Conservation (phyloP, 92 coral and sea anemone species). For the Palythoa heliodiscus region DNA sequence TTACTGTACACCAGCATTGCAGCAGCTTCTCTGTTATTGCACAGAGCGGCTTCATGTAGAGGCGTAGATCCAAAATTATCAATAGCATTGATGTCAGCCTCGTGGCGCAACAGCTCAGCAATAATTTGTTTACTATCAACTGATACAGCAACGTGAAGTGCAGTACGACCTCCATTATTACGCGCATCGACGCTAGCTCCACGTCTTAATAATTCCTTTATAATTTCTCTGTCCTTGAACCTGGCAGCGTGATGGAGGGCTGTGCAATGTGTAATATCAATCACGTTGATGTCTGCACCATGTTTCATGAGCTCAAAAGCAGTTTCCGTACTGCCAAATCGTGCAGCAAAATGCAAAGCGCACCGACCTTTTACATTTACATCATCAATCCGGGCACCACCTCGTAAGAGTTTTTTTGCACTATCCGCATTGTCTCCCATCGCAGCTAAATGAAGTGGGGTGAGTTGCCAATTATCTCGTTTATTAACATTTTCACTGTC, state of each 20-base stretch:
- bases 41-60: slow-evolving; percentile 16
- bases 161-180: neutral
- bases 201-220: slow-evolving; percentile 5
- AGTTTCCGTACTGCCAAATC: neutral
- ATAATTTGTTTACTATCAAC: slow-evolving; percentile 19
- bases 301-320: slow-evolving; percentile 18
- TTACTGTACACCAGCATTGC: neutral
- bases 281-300: slow-evolving; percentile 10
- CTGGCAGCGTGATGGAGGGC: slow-evolving; percentile 30
- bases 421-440: neutral
- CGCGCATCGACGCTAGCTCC: slow-evolving; percentile 22
- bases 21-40: slow-evolving; percentile 6
- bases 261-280: neutral
- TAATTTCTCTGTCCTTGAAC: slow-evolving; percentile 9
- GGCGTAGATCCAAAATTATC: slow-evolving; percentile 15
- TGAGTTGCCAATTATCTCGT: neutral
- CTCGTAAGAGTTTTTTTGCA: neutral
- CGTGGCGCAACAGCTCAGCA: slow-evolving; percentile 17
- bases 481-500: neutral
- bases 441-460: slow-evolving; percentile 33
- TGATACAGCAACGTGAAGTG: slow-evolving; percentile 20
- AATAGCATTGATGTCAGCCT: slow-evolving; percentile 11
- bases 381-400: slow-evolving; percentile 4
- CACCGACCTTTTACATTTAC: neutral
- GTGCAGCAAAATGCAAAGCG: slow-evolving; percentile 6